Evolutionary conservation across 35 echinoderm and acorn worm genomes (phyloP).

Genomic region (Nesometra sesokonis): DNA sequence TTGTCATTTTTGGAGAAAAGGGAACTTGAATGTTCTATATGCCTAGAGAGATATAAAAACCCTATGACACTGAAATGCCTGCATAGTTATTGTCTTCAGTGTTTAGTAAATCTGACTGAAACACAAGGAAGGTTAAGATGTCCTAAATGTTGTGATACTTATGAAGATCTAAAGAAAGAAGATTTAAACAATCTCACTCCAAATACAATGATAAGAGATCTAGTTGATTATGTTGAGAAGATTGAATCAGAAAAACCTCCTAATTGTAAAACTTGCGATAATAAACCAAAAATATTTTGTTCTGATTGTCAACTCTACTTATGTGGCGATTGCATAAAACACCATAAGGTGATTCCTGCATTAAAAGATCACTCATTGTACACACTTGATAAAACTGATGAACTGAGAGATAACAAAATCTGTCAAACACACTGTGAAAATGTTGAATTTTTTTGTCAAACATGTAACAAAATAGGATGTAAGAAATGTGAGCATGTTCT

Average conservation of each 20-base stretch:
- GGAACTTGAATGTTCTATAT: constrained; percentile 8
- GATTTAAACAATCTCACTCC: background rate
- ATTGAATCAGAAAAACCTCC: background rate
- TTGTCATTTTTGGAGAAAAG: background rate
- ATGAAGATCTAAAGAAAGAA: background rate
- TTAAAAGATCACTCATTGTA: background rate
- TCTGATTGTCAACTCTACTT: background rate
- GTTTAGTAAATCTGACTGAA: background rate
- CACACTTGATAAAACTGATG: background rate
- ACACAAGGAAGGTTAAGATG: background rate
- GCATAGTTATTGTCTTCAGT: constrained; percentile 5
- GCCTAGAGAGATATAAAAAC: background rate
- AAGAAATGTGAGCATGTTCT: background rate
- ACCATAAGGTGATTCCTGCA: background rate
- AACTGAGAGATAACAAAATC: background rate
- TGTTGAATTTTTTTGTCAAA: background rate
- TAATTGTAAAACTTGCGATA: background rate
- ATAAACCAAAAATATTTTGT: background rate
- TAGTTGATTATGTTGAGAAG: background rate
- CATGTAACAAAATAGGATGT: background rate
- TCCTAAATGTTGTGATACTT: background rate
- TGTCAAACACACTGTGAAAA: background rate
- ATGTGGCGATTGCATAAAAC: background rate
- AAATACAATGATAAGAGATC: background rate
- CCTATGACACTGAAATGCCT: background rate